Base-by-base conservation (phyloP, 2,888 invertebrate genomes). In the Scaptomyza reducta region DNA sequence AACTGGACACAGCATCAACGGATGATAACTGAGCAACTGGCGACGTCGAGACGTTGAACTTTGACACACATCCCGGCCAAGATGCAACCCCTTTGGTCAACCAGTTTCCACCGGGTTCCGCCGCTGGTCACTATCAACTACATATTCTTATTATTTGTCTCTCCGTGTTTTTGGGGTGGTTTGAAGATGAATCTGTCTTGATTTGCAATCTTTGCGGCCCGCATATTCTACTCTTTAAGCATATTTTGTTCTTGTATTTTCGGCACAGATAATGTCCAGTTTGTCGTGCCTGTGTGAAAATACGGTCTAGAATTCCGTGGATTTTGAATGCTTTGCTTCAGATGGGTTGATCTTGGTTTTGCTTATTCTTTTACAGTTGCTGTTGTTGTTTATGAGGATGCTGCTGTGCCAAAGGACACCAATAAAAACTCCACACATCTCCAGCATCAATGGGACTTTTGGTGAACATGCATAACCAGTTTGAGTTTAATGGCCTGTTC, bases 191-290 rank as follows among this genome's bases (percentile, higher is more conserved):
- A 74, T 59, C 25, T 31, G 33, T 35, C 14, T 38, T 71, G 83
- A 86, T 82, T 86, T 59, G 62, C 55, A 75, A 75, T 75, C 70
- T 68, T 62, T 41, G 2, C 40, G 69, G 74, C 84, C 84, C 84
- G 84, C 87, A 85, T 87, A 49, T 54, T 71, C 56, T 42, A 5
- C 55, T 49, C 38, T 41, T 64, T 45, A 22, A 18, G 41, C 25
- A 18, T 44, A 22, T 65, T 27, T 35, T 42, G 16, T 41, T 47
- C 58, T 44, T 64, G 55, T 57, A 57, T 79, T 84, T 81, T 87
- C 55, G 81, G 79, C 70, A 70, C 67, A 70, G 76, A 79, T 82
- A 87, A 85, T 87, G 87, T 87, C 84, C 87, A 85, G 87, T 85
- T 85, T 85, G 44, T 18, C 56, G 18, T 53, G 49, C 38, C 7